Evolutionary conservation across 2,888 invertebrate genomes (phyloP), one percentile per base, ranked within the genome.

Genomic region (Idaea dimidiata): DNA sequence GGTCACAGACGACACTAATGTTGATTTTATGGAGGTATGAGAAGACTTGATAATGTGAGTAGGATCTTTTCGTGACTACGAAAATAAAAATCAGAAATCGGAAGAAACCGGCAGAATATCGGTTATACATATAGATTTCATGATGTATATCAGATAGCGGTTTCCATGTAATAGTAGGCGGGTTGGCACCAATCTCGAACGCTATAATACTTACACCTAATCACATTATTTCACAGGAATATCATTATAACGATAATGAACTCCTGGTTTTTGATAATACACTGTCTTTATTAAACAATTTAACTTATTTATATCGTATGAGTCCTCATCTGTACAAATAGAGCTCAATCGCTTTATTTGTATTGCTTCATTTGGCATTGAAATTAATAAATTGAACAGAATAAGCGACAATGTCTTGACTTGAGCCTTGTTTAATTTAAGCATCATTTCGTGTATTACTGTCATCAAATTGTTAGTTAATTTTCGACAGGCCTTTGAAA

Each of bases 211-310:
- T n/a, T n/a, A n/a, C 24, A 24, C 73, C 54, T 70, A 72, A 74
- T 77, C 80, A 86, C 86, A 43, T 10, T 10, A 43, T 84, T 86
- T 81, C 78, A 71, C 86, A 88, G 87, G 86, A 89, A 85, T 83
- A 77, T 73, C 74, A 67, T 62, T 70, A 72, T 70, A 63, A 67
- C 73, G 72, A 73, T 73, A 80, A 79, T 76, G 70, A 74, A 77
- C 77, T 76, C 72, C 66, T 58, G 63, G 69, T 67, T 66, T 24
- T 24, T 24, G n/a, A n/a, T n/a, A 63, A 65, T 69, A 72, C 68
- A 76, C 75, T 75, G 66, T 0, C 71, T 77, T 75, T 78, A 76
- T 76, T 79, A 71, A 77, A 24, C 24, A 43, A 33, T 33, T 33
- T 33, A 33, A 71, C 68, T 68, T 55, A 33, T 17, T 54, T 66